These are phyloP conservation scores for Megaceryle maxima DNA, from an alignment of 2,113 vertebrate species.

Conservation along the genomic window DNA sequence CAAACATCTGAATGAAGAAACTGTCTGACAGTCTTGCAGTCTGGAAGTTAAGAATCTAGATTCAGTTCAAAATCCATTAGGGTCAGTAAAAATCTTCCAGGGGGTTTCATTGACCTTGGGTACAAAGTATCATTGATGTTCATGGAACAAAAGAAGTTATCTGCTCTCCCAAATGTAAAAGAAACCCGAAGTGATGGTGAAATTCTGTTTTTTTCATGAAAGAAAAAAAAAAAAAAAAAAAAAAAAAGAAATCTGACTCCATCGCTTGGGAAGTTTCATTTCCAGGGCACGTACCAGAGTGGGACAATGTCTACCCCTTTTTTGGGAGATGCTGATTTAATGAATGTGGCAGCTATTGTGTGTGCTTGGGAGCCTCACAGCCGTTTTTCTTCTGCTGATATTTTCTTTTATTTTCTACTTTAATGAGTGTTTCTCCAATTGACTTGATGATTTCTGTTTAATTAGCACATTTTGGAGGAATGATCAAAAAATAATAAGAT, in stretches of 20 bases:
- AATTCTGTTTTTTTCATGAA: not conserved
- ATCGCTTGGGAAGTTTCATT: not conserved
- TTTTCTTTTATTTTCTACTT: conserved; percentile 46
- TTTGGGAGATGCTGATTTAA: conserved; percentile 33
- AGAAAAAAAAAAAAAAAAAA: not conserved
- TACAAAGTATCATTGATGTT: not conserved
- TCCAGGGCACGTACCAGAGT: not conserved
- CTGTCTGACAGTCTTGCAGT: not conserved
- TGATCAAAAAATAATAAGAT: conserved; percentile 71
- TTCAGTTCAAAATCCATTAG: not conserved
- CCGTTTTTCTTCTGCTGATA: conserved; percentile 39
- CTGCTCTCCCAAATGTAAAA: not conserved
- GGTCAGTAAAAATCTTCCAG: not conserved
- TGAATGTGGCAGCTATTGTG: conserved; percentile 50
- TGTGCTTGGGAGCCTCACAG: conserved; percentile 51
- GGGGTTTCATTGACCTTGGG: not conserved
- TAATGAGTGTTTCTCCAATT: conserved; percentile 76
- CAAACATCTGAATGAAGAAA: not conserved
- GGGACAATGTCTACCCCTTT: not conserved
- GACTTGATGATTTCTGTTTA: conserved; percentile 79
- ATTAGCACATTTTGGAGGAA: conserved; percentile 77
- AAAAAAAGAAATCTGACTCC: not conserved
- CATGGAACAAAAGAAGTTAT: not conserved
- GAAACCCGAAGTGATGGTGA: not conserved
- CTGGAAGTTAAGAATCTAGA: not conserved